phyloP scores from a whole-genome alignment of 2,888 invertebrate genomes.

The Adela reaumurella region DNA sequence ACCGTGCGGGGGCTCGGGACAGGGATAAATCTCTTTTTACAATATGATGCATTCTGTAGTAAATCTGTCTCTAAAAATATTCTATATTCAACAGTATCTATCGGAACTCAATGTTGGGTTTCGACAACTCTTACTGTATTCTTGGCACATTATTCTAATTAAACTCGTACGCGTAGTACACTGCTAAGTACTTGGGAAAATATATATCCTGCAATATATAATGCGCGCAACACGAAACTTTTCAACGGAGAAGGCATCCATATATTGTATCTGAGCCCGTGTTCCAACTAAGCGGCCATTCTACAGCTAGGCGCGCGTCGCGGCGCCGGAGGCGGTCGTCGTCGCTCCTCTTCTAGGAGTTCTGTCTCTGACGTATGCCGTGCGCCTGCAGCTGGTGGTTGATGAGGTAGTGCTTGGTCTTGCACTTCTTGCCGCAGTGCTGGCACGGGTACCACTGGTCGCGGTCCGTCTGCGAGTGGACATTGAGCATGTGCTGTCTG shows the following conservation, averaged over 20 bases:
- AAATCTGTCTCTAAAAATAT: neutral
- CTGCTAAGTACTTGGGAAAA: neutral
- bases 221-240: neutral
- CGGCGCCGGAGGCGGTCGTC: neutral
- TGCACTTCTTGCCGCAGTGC: constrained; percentile 71
- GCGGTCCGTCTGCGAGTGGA: constrained; percentile 66
- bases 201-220: neutral
- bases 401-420: constrained; percentile 73
- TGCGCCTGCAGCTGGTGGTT: constrained; percentile 73
- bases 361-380: constrained; percentile 67
- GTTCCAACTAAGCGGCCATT: too few species aligned
- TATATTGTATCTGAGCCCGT: neutral
- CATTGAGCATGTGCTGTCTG: constrained; percentile 73
- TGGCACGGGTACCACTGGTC: constrained; percentile 70
- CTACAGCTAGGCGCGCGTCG: neutral
- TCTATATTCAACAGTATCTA: neutral
- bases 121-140: neutral
- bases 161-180: neutral
- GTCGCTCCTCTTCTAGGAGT: constrained; percentile 36
- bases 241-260: neutral
- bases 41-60: neutral
- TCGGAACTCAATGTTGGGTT: neutral
- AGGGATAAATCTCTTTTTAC: neutral
- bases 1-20: too few species aligned
- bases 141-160: neutral